phyloP scores from a whole-genome alignment of 1,140 invertebrate genomes.

The Theocolax elegans region DNA sequence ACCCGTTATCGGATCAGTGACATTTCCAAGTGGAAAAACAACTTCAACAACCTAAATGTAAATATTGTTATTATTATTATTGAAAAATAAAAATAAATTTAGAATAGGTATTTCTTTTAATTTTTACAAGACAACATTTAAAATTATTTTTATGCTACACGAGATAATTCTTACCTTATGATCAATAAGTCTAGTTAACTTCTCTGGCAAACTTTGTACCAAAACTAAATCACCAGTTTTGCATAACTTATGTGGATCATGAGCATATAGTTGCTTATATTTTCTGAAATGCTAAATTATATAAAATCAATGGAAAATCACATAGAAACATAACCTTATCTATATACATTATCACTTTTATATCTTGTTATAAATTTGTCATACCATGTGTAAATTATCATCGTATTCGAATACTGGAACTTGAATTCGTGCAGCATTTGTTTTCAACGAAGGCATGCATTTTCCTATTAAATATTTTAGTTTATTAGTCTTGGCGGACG shows the following conservation, averaged over 20 bases:
- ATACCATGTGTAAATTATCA: conserved; percentile 75
- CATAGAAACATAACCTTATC: neutral
- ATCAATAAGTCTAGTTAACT: conserved; percentile 79
- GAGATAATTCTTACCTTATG: conserved; percentile 68
- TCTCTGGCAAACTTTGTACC: conserved; percentile 77
- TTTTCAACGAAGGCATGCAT: conserved; percentile 78
- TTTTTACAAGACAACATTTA: conserved; percentile 1
- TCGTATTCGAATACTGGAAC: conserved; percentile 78
- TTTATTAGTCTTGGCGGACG: no score
- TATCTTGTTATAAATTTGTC: neutral
- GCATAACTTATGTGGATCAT: conserved; percentile 80
- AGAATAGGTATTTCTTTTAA: conserved; percentile 1
- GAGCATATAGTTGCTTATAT: conserved; percentile 76
- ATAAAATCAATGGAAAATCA: conserved; percentile 31
- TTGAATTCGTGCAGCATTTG: conserved; percentile 80
- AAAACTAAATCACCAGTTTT: conserved; percentile 86
- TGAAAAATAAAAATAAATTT: neutral
- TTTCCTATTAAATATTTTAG: conserved; percentile 71
- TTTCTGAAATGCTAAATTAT: conserved; percentile 80
- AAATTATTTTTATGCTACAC: neutral
- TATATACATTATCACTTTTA: conserved; percentile 12
- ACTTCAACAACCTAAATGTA: conserved; percentile 74
- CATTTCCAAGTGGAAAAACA: conserved; percentile 83
- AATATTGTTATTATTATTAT: no score
- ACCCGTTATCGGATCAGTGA: conserved; percentile 84